Evolutionary conservation across 92 coral and sea anemone species (phyloP), one percentile per base, ranked within the genome.

Genomic region (Pocillopora meandrina): DNA sequence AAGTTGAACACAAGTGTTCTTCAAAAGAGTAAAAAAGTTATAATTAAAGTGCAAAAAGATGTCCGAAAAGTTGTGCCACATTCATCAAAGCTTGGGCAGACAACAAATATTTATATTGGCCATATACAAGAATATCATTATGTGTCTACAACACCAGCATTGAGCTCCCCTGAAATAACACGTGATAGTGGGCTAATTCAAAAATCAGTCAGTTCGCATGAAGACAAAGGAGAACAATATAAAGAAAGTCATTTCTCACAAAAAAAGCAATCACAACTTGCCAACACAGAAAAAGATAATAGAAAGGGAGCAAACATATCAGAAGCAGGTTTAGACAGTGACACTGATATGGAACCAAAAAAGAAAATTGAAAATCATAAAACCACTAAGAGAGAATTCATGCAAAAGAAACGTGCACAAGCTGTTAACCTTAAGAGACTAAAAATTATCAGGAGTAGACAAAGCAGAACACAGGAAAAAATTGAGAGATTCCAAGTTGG

Each of bases 121-220:
- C 83, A 61, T 74, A 84, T 75, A 61, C 73, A 52, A 61, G 87
- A 84, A 84, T 75, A 75, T 75, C 87, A 83, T 75, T 84, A 84
- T 84, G 87, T 84, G n/a, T 84, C 87, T 75, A 84, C 87, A 66
- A 60, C 55, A 16, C 36, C 67, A 82, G 58, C 57, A 66, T 23
- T 82, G 67, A 23, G 55, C 55, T 7, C 52, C 52, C 52, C 52
- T 42, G 52, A 42, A 3, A 42, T 42, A 7, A 42, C 52, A 42
- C 8, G 4, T 42, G 52, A 42, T 3, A 42, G 8, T 42, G 52
- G 52, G 52, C 52, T 7, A 65, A 10, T n/a, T 65, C 70, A 65
- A 65, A 26, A 65, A 31, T 65, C n/a, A n/a, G 70, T 5, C 4
- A 42, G 52, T 42, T 42, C 8, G 7, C 52, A 42, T 42, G 52